Evolutionary conservation across 1,140 invertebrate genomes (phyloP), one percentile per base, ranked within the genome.

Genomic region (Oreohelix idahoensis): DNA sequence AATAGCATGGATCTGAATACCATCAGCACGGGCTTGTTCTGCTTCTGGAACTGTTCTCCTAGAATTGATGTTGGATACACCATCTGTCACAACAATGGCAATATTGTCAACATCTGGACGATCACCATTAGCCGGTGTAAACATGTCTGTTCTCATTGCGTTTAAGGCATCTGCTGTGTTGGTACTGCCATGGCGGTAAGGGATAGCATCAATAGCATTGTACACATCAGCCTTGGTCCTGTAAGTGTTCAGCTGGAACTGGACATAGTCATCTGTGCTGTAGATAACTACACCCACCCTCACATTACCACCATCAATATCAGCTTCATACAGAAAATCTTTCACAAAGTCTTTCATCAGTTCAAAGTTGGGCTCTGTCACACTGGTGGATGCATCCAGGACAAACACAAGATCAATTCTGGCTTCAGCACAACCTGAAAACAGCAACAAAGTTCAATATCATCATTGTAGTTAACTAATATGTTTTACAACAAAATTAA

Each of bases 341-440:
- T 76, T 76, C 39, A 76, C 29, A 76, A 76, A 76, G 26, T 76
- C 74, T n/a, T 76, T 76, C 74, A 76, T 76, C 74, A 76, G 45
- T 51, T 76, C 49, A 76, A 76, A 76, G 74, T 76, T 76, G 32
- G 74, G 74, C 29, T 45, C 74, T 29, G 74, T 76, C n/a, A 76
- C 74, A 76, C 74, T 76, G 11, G 74, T 76, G 1, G 74, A 76
- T 23, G 74, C 74, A 51, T 76, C 74, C 38, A 76, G 74, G 32
- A 76, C 74, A 76, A 76, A 53, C n/a, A 76, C 74, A 4, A 76
- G 45, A 35, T 76, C 74, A 45, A 76, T 26, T 35, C 29, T 76
- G 42, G 45, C 74, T 13, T 51, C 45, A 76, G 74, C 74, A 51
- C 74, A 76, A 35, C 74, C 74, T 76, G 42, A 29, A 51, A 75